phyloP scores from a whole-genome alignment of 2,113 vertebrate species.

The Hypomesus transpacificus region DNA sequence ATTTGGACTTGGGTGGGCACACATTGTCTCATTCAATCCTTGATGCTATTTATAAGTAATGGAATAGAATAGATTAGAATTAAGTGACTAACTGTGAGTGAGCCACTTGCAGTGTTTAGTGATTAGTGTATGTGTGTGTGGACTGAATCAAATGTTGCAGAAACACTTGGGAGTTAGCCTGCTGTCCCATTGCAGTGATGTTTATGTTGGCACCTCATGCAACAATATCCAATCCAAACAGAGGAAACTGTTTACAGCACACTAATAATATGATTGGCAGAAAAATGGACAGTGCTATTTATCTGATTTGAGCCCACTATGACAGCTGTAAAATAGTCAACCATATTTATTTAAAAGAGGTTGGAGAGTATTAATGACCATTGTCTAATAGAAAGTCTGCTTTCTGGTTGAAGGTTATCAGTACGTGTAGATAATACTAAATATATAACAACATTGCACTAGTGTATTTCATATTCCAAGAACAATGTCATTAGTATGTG shows the following conservation, averaged over 20 bases:
- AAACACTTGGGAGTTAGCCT: slow-evolving; percentile 69
- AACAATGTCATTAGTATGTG: no score
- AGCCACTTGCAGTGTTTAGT: slow-evolving; percentile 61
- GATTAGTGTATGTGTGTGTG: slow-evolving; percentile 71
- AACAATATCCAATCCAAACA: slow-evolving; percentile 69
- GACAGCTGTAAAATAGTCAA: no score
- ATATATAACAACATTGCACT: no score
- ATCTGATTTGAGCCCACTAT: no score
- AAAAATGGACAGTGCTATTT: no score
- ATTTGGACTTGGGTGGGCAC: slow-evolving; percentile 20
- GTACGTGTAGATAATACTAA: no score
- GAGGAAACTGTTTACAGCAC: slow-evolving; percentile 70
- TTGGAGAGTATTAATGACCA: no score
- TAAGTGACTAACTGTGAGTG: slow-evolving; percentile 40
- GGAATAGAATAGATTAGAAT: slow-evolving; percentile 1
- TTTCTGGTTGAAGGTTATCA: no score
- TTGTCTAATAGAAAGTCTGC: no score
- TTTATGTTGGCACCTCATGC: slow-evolving; percentile 75
- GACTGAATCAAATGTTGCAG: slow-evolving; percentile 73
- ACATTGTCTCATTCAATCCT: no score
- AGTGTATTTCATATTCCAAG: no score
- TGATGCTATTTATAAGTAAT: slow-evolving; percentile 49
- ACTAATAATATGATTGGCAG: slow-evolving; percentile 72
- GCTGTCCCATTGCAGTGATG: slow-evolving; percentile 56
- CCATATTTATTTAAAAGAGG: no score